phyloP scores from a whole-genome alignment of 2,797 vertebrate genomes.

The Potorous gilbertii region DNA sequence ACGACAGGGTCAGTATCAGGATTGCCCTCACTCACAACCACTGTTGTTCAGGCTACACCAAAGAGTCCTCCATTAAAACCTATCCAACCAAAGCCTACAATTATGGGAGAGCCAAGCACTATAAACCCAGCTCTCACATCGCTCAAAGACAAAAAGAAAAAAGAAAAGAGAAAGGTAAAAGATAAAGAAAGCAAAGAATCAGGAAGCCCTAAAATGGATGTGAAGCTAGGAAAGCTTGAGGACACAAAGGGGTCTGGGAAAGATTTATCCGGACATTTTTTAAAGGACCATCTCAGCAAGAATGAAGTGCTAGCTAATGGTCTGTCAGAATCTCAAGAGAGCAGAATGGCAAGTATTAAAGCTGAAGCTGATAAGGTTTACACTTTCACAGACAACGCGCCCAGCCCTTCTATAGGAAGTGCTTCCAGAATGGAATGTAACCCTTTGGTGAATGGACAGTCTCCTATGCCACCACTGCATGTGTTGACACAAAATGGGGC shows the following conservation, averaged over 20 bases:
- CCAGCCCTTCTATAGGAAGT: constrained; percentile 97
- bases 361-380: constrained; percentile 99
- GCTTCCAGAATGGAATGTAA: constrained; percentile 92
- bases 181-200: constrained; percentile 94
- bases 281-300: constrained; percentile 97
- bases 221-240: constrained; percentile 88
- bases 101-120: constrained; percentile 93
- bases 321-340: constrained; percentile 93
- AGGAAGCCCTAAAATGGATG: constrained; percentile 90
- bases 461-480: constrained; percentile 84
- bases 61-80: constrained; percentile 96
- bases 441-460: constrained; percentile 89
- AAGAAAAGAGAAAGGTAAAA: constrained; percentile 96
- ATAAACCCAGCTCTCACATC: constrained; percentile 91
- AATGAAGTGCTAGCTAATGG: constrained; percentile 92
- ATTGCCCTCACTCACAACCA: constrained; percentile 91
- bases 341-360: constrained; percentile 98
- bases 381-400: constrained; percentile 98
- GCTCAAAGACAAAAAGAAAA: constrained; percentile 96
- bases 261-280: constrained; percentile 93
- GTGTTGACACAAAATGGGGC: constrained; percentile 86
- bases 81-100: constrained; percentile 97
- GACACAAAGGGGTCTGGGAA: constrained; percentile 88
- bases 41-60: constrained; percentile 92
- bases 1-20: constrained; percentile 88